Base-by-base conservation (phyloP, 2,797 vertebrate genomes). In the Orientallactaga sibirica region DNA sequence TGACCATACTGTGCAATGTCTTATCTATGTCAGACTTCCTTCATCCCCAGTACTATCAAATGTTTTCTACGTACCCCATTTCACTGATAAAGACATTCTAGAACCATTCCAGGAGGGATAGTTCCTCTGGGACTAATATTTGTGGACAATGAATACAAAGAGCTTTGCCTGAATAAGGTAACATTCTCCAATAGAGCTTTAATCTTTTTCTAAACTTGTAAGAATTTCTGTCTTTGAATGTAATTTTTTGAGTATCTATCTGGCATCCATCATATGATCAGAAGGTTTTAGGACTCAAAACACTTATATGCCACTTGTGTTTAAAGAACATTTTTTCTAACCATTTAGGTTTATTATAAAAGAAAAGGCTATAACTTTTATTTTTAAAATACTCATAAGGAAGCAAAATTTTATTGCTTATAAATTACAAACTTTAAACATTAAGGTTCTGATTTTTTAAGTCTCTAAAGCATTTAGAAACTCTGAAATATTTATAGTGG, bases 391-490 rank as follows among this genome's bases (percentile, higher is more conserved):
- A 66, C 62, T 74, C 37, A 64, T 52, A 18, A 89, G 1, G 8
- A 77, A 88, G 90, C 18, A 77, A 87, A 82, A 87, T 52, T 70
- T 67, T 15, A 84, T 52, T 33, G 70, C 6, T 74, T 78, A 76
- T 0, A 91, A 67, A 41, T 77, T 5, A 81, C 61, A 7, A 48
- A 91, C 19, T 93, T 87, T 82, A 90, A 92, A 78, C 84, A 27
- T 22, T 41, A 24, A 85, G 9, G 12, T 55, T 85, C 89, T 73
- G 29, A n/a, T 68, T 88, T 83, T 91, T 15, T 88, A 82, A 93
- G 0, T 75, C 68, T 97, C 88, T 78, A 96, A 93, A 96, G 92
- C 19, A 27, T 77, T 84, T 93, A 70, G 24, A 81, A 85, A 19
- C 19, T 75, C 16, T 37, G 16, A 93, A 81, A 84, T 70, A 96